Evolutionary conservation across 2,888 invertebrate species (phyloP), one percentile per base, ranked within the genome.

Genomic region (Rhorus exstirpatorius): DNA sequence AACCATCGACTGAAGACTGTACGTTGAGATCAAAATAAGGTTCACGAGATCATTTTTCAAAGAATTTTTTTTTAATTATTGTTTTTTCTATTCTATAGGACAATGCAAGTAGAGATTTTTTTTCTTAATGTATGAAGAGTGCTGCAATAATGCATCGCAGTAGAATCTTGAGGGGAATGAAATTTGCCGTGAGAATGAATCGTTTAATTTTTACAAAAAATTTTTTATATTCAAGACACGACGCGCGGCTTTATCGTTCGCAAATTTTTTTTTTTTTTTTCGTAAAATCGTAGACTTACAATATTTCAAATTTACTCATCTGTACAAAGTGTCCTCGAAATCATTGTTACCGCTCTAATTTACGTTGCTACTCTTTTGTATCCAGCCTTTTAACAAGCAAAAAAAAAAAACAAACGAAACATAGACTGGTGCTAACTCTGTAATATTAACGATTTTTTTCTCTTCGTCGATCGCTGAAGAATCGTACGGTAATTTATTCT

Each of bases 381-480:
- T 51, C 14, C 71, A 44, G 46, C 63, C 38, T 83, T 26, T 83
- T 55, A 51, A 44, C 26, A 65, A 51, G n/a, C 12, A 46, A 58
- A 35, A 61, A 67, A 63, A 71, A 51, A 67, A 65, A 75, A 67
- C 38, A 80, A 68, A 67, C 24, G 6, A 31, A 31, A 31, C 31
- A 31, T 10, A 10, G 65, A 78, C 63, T 76, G 81, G 67, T 80
- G 78, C 75, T 79, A 61, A 77, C 80, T 71, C 87, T 86, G 87
- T 84, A 87, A 86, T 85, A 87, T 87, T 83, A 87, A 87, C 74
- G 86, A 88, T 84, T 88, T 87, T 77, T 86, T 86, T 86, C 86
- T 87, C 79, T 78, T 81, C 86, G n/a, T 84, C 86, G 83, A 87
- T 86, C 84, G 63, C 79, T 65, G 72, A 85, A 72, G 65, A 82